These are phyloP conservation scores for Ladona fulva DNA, from an alignment of 1,140 invertebrate genomes.

Conservation along the genomic window DNA sequence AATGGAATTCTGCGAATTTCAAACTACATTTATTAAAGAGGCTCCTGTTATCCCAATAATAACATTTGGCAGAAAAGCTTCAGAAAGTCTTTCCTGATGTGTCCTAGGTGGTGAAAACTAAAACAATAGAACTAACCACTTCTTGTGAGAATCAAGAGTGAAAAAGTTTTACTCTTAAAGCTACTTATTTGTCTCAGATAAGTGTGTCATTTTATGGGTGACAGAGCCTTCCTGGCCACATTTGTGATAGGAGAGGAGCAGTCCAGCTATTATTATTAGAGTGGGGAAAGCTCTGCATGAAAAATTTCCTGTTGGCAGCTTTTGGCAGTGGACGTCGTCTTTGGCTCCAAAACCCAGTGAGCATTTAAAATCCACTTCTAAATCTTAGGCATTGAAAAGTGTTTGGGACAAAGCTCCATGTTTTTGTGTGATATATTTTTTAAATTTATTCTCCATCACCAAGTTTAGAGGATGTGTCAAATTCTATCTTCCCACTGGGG, in stretches of 20 bases:
- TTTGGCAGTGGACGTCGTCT: not conserved
- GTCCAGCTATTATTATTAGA: not conserved
- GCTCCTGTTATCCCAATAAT: not conserved
- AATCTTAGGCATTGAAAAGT: not conserved
- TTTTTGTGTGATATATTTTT: conserved; percentile 6
- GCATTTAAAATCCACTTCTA: not conserved
- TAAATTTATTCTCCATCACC: not conserved
- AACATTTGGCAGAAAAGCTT: not conserved
- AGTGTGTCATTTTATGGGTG: not conserved
- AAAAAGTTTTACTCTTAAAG: not conserved
- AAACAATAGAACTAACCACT: not conserved
- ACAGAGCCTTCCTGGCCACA: not conserved
- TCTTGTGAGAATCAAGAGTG: not conserved
- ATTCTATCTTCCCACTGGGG: not conserved
- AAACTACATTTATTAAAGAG: not conserved
- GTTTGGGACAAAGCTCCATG: not conserved
- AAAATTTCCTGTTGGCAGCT: not conserved
- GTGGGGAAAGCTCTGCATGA: not conserved
- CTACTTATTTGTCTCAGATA: not conserved
- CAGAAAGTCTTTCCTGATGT: not conserved
- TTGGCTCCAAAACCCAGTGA: not conserved
- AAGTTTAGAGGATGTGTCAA: not conserved
- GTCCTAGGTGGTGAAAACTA: not conserved
- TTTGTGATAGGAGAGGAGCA: conserved; percentile 8
- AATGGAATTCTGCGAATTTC: not conserved